Evolutionary conservation across 2,113 vertebrate species (phyloP), one percentile per base, ranked within the genome.

Genomic region (Pachycephala philippinensis): DNA sequence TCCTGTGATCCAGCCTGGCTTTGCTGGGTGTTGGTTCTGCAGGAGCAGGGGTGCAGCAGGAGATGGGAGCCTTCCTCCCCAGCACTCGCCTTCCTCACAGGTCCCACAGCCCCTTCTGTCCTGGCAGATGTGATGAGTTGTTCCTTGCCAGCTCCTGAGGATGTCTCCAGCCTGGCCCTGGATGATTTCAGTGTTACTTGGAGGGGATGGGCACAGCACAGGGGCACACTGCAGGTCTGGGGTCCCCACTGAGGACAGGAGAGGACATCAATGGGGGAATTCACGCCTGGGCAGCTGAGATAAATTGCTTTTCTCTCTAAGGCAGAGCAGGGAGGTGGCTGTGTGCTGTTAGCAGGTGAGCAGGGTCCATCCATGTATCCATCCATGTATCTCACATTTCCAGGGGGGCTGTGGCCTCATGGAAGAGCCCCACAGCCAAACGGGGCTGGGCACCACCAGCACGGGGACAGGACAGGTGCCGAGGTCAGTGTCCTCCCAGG

Each of bases 381-480:
- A 39, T 42, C 54, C 35, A 1, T 4, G 19, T 44, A 27, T 23
- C 66, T 24, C 49, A 44, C 42, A 24, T 68, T 77, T 49, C 33
- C 69, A 1, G 3, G 37, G 35, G 69, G 44, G 33, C 44, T 78
- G 35, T 50, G 64, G 20, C 31, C 28, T n/a, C 11, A 0, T 4
- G 33, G 33, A 27, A 78, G 13, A 26, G 13, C 53, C 47, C 33
- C 6, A 24, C 63, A 77, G 52, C 69, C 1, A 3, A 11, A 24
- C 15, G 64, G 33, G 19, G 42, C 49, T 47, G 74, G 28, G 19
- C 61, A 54, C 11, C 3, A 4, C 24, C 77, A 33, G 1, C 3
- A 3, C 0, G 7, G 52, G 1, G 7, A 19, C 2, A 9, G 5
- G 22, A 5, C 1, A 19, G 57, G 27, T 31, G n/a, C 42, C 24